Evolutionary conservation across 2,797 vertebrate species (phyloP).

Genomic region (Tachyglossus aculeatus): DNA sequence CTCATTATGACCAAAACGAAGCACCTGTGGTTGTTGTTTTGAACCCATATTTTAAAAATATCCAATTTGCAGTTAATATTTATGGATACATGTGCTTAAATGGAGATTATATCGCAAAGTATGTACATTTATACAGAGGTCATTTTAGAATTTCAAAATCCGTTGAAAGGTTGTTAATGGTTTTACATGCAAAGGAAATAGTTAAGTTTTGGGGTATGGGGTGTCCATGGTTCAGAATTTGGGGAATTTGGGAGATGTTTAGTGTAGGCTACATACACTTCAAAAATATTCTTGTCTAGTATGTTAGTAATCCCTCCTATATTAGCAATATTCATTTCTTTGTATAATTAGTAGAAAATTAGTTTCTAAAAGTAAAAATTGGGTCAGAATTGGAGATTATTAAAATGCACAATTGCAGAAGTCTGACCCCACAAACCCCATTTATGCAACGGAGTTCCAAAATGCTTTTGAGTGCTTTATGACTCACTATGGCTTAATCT

Average conservation of each 20-base stretch:
- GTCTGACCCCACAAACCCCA: slow-evolving; percentile 54
- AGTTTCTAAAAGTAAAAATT: slow-evolving; percentile 50
- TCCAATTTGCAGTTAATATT: background rate
- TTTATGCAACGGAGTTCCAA: slow-evolving; percentile 63
- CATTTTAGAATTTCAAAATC: slow-evolving; percentile 31
- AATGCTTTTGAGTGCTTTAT: slow-evolving; percentile 64
- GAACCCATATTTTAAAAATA: slow-evolving; percentile 10
- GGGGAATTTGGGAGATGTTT: background rate
- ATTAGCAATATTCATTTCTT: slow-evolving; percentile 59
- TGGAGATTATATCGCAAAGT: no score
- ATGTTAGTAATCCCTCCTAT: slow-evolving; percentile 50
- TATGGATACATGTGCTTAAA: background rate
- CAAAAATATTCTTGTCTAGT: slow-evolving; percentile 51
- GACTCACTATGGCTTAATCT: slow-evolving; percentile 58
- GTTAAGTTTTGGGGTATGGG: background rate
- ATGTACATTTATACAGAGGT: no score
- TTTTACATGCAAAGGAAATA: slow-evolving; percentile 13
- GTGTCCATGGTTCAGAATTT: slow-evolving; percentile 30
- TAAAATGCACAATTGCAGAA: slow-evolving; percentile 58
- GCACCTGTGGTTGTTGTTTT: slow-evolving; percentile 59
- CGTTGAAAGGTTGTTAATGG: slow-evolving; percentile 26
- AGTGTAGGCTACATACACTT: slow-evolving; percentile 40
- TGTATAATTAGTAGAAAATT: slow-evolving; percentile 52
- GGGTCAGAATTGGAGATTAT: slow-evolving; percentile 55
- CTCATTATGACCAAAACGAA: slow-evolving; percentile 53